These are phyloP conservation scores for Dicyrtomina minuta DNA, from an alignment of 2,888 invertebrate genomes.

Conservation along the genomic window DNA sequence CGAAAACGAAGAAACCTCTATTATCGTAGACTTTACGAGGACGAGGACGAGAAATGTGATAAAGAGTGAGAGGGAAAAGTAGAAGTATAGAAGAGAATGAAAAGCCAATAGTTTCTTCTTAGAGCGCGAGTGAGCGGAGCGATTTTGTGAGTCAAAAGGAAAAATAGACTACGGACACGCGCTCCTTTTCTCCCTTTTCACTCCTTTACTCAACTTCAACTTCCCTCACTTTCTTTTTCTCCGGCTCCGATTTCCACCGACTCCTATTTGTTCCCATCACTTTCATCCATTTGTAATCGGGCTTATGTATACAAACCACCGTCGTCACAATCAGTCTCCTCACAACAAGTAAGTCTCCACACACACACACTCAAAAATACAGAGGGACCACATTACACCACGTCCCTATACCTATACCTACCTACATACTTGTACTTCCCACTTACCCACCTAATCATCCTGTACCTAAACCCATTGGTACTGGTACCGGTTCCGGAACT, in stretches of 20 bases:
- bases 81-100: not conserved
- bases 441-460: too few species aligned
- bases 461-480: too few species aligned
- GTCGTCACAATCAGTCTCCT: not conserved
- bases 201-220: slow-evolving; percentile 24
- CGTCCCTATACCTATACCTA: too few species aligned
- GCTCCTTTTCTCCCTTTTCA: slow-evolving; percentile 20
- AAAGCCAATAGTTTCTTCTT: too few species aligned
- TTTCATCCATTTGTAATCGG: slow-evolving; percentile 31
- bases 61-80: not conserved
- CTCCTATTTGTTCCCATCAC: slow-evolving; percentile 37
- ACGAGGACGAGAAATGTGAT: not conserved
- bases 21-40: not conserved
- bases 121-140: not conserved
- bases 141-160: slow-evolving; percentile 5
- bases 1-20: too few species aligned
- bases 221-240: slow-evolving; percentile 19
- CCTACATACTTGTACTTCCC: too few species aligned
- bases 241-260: slow-evolving; percentile 31
- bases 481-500: too few species aligned
- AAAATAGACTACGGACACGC: slow-evolving; percentile 21
- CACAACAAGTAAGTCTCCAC: not conserved
- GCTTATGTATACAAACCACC: slow-evolving; percentile 26
- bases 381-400: too few species aligned
- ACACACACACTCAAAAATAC: not conserved